Conservation (phyloP, 2,797 vertebrate genomes). For the Sorex maritimensis region DNA sequence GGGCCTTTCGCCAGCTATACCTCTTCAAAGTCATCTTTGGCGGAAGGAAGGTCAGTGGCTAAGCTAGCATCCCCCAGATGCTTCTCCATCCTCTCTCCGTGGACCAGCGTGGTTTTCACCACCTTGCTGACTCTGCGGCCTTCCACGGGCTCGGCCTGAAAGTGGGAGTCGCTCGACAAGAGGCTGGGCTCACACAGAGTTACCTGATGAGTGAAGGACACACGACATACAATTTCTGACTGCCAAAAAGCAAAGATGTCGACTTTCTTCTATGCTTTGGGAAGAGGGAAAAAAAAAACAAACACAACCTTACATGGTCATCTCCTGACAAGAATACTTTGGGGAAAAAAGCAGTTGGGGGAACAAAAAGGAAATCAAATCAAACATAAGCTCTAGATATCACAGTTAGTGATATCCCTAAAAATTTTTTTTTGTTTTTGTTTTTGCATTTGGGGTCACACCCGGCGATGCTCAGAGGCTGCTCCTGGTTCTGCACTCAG, state of each 20-base stretch:
- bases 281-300: background rate
- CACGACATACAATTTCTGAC: constrained; percentile 15
- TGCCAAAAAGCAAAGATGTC: background rate
- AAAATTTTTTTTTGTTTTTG: no score
- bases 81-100: constrained; percentile 96
- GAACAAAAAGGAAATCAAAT: background rate
- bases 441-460: no score
- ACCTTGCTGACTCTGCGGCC: constrained; percentile 98
- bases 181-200: constrained; percentile 93
- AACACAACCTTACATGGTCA: background rate
- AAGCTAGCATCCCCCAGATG: constrained; percentile 94
- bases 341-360: background rate
- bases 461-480: no score
- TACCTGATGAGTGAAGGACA: constrained; percentile 90
- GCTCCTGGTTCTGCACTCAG: no score
- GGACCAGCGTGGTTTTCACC: constrained; percentile 96
- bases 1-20: constrained; percentile 88
- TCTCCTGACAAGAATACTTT: background rate
- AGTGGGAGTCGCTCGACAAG: constrained; percentile 91
- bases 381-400: no score
- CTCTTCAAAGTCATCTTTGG: constrained; percentile 98
- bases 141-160: constrained; percentile 95
- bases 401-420: no score
- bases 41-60: constrained; percentile 95
- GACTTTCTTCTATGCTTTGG: background rate